Conservation (phyloP, 1,140 invertebrate species). For the Formica exsecta region DNA sequence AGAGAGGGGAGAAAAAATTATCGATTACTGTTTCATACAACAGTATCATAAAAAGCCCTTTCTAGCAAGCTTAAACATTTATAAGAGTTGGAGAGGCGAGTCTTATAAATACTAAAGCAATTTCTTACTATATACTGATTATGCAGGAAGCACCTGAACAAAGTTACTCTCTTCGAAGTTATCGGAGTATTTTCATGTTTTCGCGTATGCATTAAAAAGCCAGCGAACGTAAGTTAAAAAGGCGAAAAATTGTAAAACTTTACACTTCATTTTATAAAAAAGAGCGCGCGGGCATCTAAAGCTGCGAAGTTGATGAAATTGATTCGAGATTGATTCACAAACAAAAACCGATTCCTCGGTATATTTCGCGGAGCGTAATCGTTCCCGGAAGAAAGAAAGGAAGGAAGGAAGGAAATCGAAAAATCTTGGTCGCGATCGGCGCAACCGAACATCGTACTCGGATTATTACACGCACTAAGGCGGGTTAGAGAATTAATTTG, state of each 20-base stretch:
- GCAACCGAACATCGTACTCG: not conserved
- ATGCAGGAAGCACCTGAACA: not conserved
- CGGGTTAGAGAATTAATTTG: not conserved
- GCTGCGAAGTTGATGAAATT: slow-evolving; percentile 40
- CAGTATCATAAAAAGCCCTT: not conserved
- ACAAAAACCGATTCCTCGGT: not conserved
- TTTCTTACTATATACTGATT: slow-evolving; percentile 13
- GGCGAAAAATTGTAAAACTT: not conserved
- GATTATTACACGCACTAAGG: not conserved
- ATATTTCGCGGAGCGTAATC: slow-evolving; percentile 4
- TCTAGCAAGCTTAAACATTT: not conserved
- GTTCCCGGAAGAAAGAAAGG: too few species aligned
- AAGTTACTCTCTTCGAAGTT: not conserved
- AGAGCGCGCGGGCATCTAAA: not conserved
- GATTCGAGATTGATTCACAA: slow-evolving; percentile 15
- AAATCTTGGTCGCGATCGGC: not conserved
- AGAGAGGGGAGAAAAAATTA: not conserved
- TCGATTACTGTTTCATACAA: not conserved
- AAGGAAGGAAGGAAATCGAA: slow-evolving; percentile 27
- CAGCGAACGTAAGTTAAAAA: not conserved
- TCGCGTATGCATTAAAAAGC: not conserved
- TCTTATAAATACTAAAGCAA: slow-evolving; percentile 27
- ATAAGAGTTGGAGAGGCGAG: not conserved
- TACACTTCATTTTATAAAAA: slow-evolving; percentile 22
- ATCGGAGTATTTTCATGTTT: slow-evolving; percentile 10